A percentile compares a stretch with the other conserved stretches of the same genome.
Evolutionary conservation across 2,113 vertebrate genomes (phyloP).

Genomic region (Sylvietta virens): DNA sequence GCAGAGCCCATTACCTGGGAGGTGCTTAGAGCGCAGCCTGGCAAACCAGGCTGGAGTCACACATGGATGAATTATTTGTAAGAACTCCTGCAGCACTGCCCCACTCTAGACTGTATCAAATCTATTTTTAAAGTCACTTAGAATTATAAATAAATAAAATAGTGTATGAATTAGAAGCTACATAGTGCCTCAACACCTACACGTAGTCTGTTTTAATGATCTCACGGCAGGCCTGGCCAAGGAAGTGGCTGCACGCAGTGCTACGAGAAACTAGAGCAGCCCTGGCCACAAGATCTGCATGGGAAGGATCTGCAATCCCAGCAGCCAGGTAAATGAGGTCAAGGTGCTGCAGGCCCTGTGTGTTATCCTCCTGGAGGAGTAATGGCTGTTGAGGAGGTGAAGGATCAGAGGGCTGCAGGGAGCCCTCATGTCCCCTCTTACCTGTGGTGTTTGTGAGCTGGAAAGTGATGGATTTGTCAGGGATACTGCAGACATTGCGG

Average conservation of each 20-base stretch:
- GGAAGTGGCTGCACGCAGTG: background rate
- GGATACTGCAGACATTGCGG: slow-evolving; percentile 93
- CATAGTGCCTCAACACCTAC: slow-evolving; percentile 24
- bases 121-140: slow-evolving; percentile 59
- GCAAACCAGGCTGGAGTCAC: background rate
- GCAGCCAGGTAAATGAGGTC: accelerated
- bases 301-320: background rate
- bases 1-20: background rate
- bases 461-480: slow-evolving; percentile 91
- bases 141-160: slow-evolving; percentile 55
- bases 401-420: accelerated
- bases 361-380: background rate
- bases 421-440: slow-evolving; percentile 38
- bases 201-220: background rate
- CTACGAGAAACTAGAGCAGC: background rate
- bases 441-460: slow-evolving; percentile 92
- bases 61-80: slow-evolving; percentile 14
- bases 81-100: slow-evolving; percentile 1
- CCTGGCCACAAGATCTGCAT: background rate
- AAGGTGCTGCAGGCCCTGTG: background rate
- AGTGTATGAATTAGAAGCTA: slow-evolving; percentile 1
- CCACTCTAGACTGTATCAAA: background rate
- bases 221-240: background rate
- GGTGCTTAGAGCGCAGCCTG: background rate
- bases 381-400: background rate